These are phyloP conservation scores for Oscheius sp. DNA, from an alignment of 2,888 invertebrate species.

Conservation along the genomic window DNA sequence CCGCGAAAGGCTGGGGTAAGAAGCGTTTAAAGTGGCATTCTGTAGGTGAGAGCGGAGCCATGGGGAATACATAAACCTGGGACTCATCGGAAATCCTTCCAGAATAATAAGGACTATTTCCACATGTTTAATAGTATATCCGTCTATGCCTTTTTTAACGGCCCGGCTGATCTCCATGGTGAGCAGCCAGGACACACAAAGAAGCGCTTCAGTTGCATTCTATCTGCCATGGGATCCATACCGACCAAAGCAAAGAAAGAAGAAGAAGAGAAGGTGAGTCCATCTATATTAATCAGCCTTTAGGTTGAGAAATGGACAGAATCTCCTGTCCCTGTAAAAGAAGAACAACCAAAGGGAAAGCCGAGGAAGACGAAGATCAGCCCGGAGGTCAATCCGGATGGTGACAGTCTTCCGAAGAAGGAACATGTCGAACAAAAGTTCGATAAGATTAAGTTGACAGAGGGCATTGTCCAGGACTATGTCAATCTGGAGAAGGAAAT, in stretches of 20 bases:
- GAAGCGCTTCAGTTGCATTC: background rate
- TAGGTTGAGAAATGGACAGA: conserved; percentile 18
- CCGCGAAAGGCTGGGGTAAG: background rate
- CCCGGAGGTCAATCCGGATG: background rate
- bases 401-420: background rate
- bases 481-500: conserved; percentile 72
- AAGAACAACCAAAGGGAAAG: background rate
- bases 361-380: conserved; percentile 28
- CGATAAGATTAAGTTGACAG: conserved; percentile 63
- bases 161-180: conserved; percentile 15
- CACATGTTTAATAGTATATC: no score
- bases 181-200: conserved; percentile 9
- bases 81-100: no score
- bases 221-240: conserved; percentile 11
- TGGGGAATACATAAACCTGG: no score
- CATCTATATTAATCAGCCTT: background rate
- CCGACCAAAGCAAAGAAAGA: conserved; percentile 22
- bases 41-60: no score
- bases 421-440: conserved; percentile 32
- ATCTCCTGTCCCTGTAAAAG: background rate
- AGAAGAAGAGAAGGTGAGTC: background rate
- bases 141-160: background rate
- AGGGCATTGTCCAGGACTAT: conserved; percentile 69
- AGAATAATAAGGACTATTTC: no score
- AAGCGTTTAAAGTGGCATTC: no score